Base-by-base conservation (phyloP, 2,113 vertebrate species). In the Salvator merianae region DNA sequence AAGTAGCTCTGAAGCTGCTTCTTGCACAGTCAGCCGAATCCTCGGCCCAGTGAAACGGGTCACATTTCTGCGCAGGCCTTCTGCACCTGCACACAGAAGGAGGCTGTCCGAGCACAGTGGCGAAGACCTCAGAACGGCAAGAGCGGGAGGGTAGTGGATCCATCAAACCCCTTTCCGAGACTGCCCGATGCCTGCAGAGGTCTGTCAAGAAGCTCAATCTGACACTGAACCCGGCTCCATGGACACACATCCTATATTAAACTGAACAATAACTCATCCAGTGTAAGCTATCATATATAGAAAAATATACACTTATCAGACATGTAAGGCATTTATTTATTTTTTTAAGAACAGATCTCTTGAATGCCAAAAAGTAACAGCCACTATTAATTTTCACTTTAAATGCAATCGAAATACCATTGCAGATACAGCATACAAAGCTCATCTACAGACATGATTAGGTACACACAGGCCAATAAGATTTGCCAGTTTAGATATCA, bases 301-400 rank as follows among this genome's bases (percentile, higher is more conserved):
- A 88, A 59, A 83, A 86, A 81, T 50, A 43, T 79, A 91, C 66
- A 72, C 50, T 88, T 74, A 73, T n/a, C 32, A 36, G 71, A 89
- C 79, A 83, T 0, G 16, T 89, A 94, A 92, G 88, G 87, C 88
- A 88, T 91, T 92, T 92, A 93, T 93, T 89, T 93, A 88, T 73
- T 74, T 82, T 82, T 73, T 92, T 92, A 93, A 93, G 91, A 53
- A 88, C 88, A 83, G 84, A 92, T 89, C 89, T 93, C 92, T 94
- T 90, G 91, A 94, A 94, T 91, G 90, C 91, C 92, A 91, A 93
- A 90, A 94, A 89, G 83, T 91, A 95, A 94, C 90, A 94, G 87
- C 89, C 90, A 90, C 92, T 91, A 88, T 90, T 73, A 77, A 88
- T 82, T 92, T 94, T 92, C 91, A 93, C 87, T 91, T 94, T 87